These are phyloP conservation scores for Desmophyllum pertusum DNA, from an alignment of 92 coral and sea anemone genomes.

Conservation along the genomic window DNA sequence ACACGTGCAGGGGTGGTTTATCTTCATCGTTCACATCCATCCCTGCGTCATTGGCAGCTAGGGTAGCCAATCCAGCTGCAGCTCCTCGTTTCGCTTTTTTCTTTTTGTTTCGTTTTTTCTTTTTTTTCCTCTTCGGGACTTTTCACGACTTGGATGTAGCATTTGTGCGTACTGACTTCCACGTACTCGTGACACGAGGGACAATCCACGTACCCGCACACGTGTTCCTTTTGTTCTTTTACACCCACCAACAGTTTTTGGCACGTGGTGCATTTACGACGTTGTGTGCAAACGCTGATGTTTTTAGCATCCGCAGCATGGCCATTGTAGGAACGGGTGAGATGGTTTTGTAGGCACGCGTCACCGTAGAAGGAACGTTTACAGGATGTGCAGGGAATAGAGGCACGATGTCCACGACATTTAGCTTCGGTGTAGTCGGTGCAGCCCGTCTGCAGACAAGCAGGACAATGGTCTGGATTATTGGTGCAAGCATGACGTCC, in stretches of 20 bases:
- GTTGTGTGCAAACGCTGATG: background rate
- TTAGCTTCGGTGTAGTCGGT: background rate
- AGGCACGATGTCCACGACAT: background rate
- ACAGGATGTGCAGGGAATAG: background rate
- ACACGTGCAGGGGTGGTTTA: constrained; percentile 23
- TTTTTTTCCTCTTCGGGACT: background rate
- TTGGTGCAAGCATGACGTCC: constrained; percentile 32
- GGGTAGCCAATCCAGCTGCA: background rate
- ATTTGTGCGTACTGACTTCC: constrained; percentile 14
- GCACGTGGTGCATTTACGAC: background rate
- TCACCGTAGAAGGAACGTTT: constrained; percentile 10
- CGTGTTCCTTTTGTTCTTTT: constrained; percentile 31
- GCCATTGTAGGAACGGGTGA: background rate
- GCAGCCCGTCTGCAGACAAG: constrained; percentile 16
- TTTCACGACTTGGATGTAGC: constrained; percentile 19
- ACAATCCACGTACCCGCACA: background rate
- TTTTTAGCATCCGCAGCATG: background rate
- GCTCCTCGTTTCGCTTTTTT: background rate
- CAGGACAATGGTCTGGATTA: constrained; percentile 12
- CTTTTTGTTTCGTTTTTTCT: background rate
- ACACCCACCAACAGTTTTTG: background rate
- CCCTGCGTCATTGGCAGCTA: background rate
- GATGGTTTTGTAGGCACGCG: constrained; percentile 7
- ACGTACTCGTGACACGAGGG: constrained; percentile 24
- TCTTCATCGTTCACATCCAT: background rate